Percentiles rank a stretch among this genome's conserved stretches.
Evolutionary conservation across 1,140 invertebrate genomes (phyloP).

Genomic region (Drosophila truncata): DNA sequence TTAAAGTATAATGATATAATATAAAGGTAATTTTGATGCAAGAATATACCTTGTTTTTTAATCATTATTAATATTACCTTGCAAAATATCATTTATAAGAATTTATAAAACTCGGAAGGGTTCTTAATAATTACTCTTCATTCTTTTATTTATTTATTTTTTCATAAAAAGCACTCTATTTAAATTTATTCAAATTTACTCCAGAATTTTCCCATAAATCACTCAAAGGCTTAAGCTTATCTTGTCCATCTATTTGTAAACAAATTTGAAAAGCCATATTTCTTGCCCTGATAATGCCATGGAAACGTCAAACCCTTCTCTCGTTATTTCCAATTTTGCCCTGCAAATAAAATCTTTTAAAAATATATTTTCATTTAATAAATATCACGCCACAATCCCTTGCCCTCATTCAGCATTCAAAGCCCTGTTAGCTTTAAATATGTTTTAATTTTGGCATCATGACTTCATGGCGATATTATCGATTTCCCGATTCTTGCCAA

Average conservation of each 20-base stretch:
- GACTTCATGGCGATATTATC: constrained; percentile 65
- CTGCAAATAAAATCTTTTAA: background rate
- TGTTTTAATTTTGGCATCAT: constrained; percentile 56
- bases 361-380: background rate
- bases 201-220: background rate
- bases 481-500: constrained; percentile 70
- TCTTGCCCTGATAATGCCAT: background rate
- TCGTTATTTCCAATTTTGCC: background rate
- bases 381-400: constrained; percentile 7
- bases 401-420: constrained; percentile 17
- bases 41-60: background rate
- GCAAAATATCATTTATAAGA: background rate
- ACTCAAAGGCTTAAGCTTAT: constrained; percentile 2
- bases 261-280: constrained; percentile 15
- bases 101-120: background rate
- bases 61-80: background rate
- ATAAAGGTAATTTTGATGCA: background rate
- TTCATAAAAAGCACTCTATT: background rate
- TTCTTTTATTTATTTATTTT: background rate
- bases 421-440: constrained; percentile 50
- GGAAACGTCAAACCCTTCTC: constrained; percentile 31
- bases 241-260: constrained; percentile 9
- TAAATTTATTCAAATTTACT: background rate
- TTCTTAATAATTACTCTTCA: background rate
- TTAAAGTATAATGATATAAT: background rate